Percentiles rank a stretch among this genome's conserved stretches.
These are phyloP conservation scores for Motacilla tschutschensis DNA, from an alignment of 2,113 vertebrate species.

Conservation along the genomic window DNA sequence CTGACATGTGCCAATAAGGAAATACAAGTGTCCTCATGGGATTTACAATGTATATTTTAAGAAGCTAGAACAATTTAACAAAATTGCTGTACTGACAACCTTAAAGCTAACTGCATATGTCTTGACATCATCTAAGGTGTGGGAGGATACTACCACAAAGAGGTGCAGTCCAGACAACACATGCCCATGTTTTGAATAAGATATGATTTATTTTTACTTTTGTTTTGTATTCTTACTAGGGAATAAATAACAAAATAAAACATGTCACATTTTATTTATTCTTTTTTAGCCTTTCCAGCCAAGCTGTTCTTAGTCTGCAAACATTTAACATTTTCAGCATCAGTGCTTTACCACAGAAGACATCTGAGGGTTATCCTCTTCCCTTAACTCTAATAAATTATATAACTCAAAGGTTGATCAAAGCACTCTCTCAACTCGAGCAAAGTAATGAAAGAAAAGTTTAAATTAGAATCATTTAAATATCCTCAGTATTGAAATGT, in stretches of 20 bases:
- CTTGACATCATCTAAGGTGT: constrained; percentile 29
- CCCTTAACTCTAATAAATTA: constrained; percentile 76
- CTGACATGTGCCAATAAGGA: constrained; percentile 41
- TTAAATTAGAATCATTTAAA: constrained; percentile 77
- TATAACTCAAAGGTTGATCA: constrained; percentile 76
- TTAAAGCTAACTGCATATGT: constrained; percentile 52
- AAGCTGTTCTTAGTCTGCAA: constrained; percentile 78
- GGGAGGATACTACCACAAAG: constrained; percentile 14
- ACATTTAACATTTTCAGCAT: constrained; percentile 80
- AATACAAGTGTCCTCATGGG: constrained; percentile 16
- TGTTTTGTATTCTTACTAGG: constrained; percentile 70
- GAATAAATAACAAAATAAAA: constrained; percentile 79
- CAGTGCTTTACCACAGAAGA: constrained; percentile 79
- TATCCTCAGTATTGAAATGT: constrained; percentile 70
- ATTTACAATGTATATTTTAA: constrained; percentile 63
- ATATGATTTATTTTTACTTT: constrained; percentile 74
- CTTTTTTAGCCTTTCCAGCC: constrained; percentile 63
- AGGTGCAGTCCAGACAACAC: constrained; percentile 50
- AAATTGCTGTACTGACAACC: constrained; percentile 53
- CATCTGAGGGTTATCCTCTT: constrained; percentile 86
- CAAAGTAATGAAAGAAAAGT: constrained; percentile 76
- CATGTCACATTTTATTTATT: constrained; percentile 77
- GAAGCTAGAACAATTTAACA: constrained; percentile 54
- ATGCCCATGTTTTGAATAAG: constrained; percentile 62
- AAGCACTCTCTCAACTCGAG: constrained; percentile 70